Evolutionary conservation across 2,113 vertebrate genomes (phyloP), one percentile per base, ranked within the genome.

Genomic region (Cyprinodon tularosa): DNA sequence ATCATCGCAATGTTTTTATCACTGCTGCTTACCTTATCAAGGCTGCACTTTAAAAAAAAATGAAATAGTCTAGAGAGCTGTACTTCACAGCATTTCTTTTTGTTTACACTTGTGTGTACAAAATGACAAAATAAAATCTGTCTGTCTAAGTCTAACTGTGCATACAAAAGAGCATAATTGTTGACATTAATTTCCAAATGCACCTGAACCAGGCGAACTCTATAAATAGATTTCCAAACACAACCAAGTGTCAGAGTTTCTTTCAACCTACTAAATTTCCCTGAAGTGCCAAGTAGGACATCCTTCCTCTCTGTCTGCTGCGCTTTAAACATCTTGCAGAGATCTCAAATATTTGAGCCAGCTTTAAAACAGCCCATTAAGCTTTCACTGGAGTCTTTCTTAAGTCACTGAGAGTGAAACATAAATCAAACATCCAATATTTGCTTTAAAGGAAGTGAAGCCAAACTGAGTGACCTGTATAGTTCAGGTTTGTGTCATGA

Each of bases 301-400:
- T 86, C 81, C 75, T 77, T 84, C 80, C 71, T 83, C 67, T 80
- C 68, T 4, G 1, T 71, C 69, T 73, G 50, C 11, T 69, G 42
- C 62, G 82, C 71, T 80, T 78, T 73, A 86, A 84, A 86, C 71
- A 75, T 80, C 66, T 73, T 42, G 70, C 62, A 76, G 37, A 37
- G 22, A 22, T 50, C 76, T 86, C 59, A 84, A 80, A 90, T 85
- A 74, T 84, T 87, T 80, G 65, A 85, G 82, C 69, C 85, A 80
- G 67, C 59, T 15, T 36, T 77, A 76, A 82, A 78, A 78, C 76
- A 4, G 61, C 82, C 4, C n/a, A 84, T 84, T 42, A 82, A 78
- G 82, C 78, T 75, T 72, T 80, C 81, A 22, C 75, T 73, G 77
- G 75, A 29, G 62, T 64, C 74, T 72, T 66, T 20, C 37, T 40